Evolutionary conservation across 2,888 invertebrate genomes (phyloP).

Genomic region (Leptinotarsa peninsularis): DNA sequence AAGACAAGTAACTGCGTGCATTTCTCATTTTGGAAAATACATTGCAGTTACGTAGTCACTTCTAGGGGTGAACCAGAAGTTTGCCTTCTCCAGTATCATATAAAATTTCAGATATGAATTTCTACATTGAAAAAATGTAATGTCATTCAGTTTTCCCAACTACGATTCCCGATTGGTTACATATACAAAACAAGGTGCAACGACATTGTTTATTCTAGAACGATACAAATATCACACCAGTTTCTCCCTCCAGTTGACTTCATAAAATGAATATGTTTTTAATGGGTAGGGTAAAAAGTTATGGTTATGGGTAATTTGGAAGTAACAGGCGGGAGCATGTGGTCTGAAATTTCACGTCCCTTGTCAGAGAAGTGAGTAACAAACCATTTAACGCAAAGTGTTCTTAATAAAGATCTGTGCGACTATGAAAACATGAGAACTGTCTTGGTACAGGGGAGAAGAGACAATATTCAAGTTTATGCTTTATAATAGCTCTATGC

Average conservation of each 20-base stretch:
- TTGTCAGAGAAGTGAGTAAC: slow-evolving; percentile 26
- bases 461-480: slow-evolving; percentile 12
- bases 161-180: no score
- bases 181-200: no score
- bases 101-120: no score
- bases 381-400: slow-evolving; percentile 31
- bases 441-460: slow-evolving; percentile 15
- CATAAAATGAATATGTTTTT: slow-evolving; percentile 25
- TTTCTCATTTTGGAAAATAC: no score
- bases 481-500: background rate
- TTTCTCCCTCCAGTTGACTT: background rate
- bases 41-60: no score
- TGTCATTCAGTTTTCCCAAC: no score
- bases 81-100: no score
- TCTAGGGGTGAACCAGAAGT: no score
- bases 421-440: slow-evolving; percentile 32
- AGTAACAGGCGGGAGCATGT: slow-evolving; percentile 30
- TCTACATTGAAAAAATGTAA: no score
- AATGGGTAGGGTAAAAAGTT: slow-evolving; percentile 19
- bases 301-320: slow-evolving; percentile 30
- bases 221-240: background rate
- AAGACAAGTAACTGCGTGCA: no score
- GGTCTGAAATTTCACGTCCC: slow-evolving; percentile 21
- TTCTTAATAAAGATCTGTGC: slow-evolving; percentile 32
- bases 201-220: background rate